Evolutionary conservation across 1,140 invertebrate genomes (phyloP), one percentile per base, ranked within the genome.

Genomic region (Triops cancriformis): DNA sequence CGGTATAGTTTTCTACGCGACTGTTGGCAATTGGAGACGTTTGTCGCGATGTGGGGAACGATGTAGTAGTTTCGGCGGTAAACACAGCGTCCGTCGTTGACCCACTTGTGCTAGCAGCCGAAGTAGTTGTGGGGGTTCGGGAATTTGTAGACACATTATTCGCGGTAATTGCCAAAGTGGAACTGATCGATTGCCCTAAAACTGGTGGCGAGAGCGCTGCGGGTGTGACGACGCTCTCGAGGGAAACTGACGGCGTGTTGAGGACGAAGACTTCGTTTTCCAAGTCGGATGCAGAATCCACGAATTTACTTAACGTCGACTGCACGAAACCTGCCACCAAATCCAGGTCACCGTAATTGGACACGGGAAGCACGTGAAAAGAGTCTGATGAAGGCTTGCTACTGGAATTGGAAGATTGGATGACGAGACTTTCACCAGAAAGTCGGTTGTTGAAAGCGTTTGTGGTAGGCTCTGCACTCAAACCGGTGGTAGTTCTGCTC

Each of bases 361-460:
- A 76, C 41, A 76, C 75, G 12, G 75, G 75, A 43, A 76, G 45
- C 9, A 76, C 75, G 45, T 76, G 75, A 26, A 76, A 76, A n/a
- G 75, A 76, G 23, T 64, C 23, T 5, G 51, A 64, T 64, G 51
- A 64, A 0, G 51, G 7, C 14, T 64, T 64, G 51, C 5, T 64
- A 64, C 18, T 64, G 0, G 51, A 64, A 23, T 64, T 64, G 7
- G 51, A 64, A 18, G 14, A n/a, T 18, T 64, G 18, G 51, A 64
- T 23, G 23, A n/a, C 51, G 6, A 64, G 23, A 64, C 23, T 64
- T n/a, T 23, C 51, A 23, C 51, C 51, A 6, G 51, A 18, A n/a
- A 23, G n/a, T 9, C 51, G 14, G n/a, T 18, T 64, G 23, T 64
- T 64, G 14, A 64, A 23, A 18, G 10, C 51, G 51, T 18, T 64